phyloP scores from a whole-genome alignment of 2,797 vertebrate genomes.

The Tragopan temminckii region DNA sequence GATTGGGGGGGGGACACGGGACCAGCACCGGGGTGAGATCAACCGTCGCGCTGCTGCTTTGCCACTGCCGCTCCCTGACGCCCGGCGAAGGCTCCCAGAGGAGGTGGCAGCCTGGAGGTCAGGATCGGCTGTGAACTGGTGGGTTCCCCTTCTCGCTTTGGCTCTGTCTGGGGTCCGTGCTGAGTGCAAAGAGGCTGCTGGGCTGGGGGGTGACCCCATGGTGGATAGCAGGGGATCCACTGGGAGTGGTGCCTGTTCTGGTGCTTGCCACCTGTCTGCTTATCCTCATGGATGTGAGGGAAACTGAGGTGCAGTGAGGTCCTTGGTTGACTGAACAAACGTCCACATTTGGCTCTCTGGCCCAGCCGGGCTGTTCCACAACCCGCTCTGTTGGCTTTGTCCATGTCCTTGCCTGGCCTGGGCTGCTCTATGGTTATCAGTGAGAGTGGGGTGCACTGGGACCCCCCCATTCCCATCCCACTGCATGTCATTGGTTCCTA shows the following conservation, averaged over 20 bases:
- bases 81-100: background rate
- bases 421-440: fast-evolving
- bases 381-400: background rate
- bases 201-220: background rate
- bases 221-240: background rate
- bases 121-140: background rate
- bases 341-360: background rate
- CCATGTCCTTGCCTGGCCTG: fast-evolving
- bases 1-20: background rate
- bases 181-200: background rate
- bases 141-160: background rate
- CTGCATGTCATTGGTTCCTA: fast-evolving
- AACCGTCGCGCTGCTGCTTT: conserved; percentile 1
- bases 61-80: background rate
- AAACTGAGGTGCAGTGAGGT: background rate
- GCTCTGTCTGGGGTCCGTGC: background rate
- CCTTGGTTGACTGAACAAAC: fast-evolving
- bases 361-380: background rate
- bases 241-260: background rate
- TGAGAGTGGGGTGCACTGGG: fast-evolving
- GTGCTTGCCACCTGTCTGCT: background rate
- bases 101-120: background rate
- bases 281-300: fast-evolving
- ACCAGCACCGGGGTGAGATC: background rate
- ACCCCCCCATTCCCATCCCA: background rate